Conservation (phyloP, 2,113 vertebrate species). For the Solea solea region DNA sequence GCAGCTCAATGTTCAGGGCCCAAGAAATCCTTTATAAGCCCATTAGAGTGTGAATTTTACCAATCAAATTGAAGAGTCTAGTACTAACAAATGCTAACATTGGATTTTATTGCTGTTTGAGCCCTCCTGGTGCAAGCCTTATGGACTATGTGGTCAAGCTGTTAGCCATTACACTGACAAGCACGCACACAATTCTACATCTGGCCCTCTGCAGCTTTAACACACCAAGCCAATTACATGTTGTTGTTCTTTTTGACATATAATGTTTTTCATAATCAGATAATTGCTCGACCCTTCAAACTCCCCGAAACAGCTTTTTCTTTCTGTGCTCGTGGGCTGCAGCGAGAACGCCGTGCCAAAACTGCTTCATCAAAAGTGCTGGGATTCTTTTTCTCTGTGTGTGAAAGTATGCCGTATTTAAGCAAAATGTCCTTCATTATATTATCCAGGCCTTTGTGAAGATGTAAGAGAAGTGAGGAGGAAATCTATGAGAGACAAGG, state of each 20-base stretch:
- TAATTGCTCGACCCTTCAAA: constrained; percentile 73
- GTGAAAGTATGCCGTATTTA: constrained; percentile 22
- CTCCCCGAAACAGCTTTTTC: constrained; percentile 43
- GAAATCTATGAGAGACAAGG: constrained; percentile 27
- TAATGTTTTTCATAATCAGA: constrained; percentile 80
- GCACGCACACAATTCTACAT: constrained; percentile 71
- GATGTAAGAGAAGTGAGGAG: constrained; percentile 4
- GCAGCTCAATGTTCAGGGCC: constrained; percentile 75
- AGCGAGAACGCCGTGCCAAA: constrained; percentile 38
- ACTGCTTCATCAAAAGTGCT: constrained; percentile 44
- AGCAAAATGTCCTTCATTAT: constrained; percentile 29
- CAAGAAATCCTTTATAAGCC: constrained; percentile 79
- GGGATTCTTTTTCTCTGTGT: constrained; percentile 5
- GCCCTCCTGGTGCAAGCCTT: constrained; percentile 65
- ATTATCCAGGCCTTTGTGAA: constrained; percentile 15
- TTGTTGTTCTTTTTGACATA: constrained; percentile 79
- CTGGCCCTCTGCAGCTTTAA: constrained; percentile 63
- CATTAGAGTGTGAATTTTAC: constrained; percentile 77
- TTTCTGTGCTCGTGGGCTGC: constrained; percentile 19
- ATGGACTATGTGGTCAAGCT: constrained; percentile 74
- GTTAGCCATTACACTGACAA: constrained; percentile 75
- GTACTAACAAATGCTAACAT: constrained; percentile 68
- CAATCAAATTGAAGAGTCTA: constrained; percentile 74
- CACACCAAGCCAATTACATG: constrained; percentile 69
- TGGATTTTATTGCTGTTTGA: constrained; percentile 70